Evolutionary conservation across 2,888 invertebrate species (phyloP), one percentile per base, ranked within the genome.

Genomic region (Erebia ligea): DNA sequence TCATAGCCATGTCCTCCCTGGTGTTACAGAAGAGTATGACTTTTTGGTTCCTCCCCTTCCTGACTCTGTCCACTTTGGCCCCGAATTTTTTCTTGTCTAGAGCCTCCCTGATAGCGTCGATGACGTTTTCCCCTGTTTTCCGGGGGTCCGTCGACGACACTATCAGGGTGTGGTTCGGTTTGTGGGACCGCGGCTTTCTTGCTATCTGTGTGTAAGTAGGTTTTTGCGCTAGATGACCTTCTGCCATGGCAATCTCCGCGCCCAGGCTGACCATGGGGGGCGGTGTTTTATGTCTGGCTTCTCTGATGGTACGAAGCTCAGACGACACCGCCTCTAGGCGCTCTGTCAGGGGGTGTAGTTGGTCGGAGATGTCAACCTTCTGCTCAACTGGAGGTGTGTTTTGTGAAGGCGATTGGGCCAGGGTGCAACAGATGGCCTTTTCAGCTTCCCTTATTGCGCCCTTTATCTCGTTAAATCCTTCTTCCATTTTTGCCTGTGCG

Each of bases 21-120:
- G 68, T 56, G 2, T 5, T 61, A n/a, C 72, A 73, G 21, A 70
- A 61, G 3, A 70, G 2, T 0, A 73, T 48, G 10, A 73, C 56
- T 25, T 70, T 73, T 56, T 70, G 62, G 42, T 70, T 68, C 17
- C 61, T 66, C 0, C 58, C 70, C 21, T 70, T 73, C 2, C 68
- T 42, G 1, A 70, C 59, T 2, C 25, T 58, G 6, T 73, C 70
- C 0, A 73, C 62, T 11, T 45, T 66, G 0, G 63, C 66, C 2
- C 70, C 73, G 1, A 57, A 9, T 21, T 57, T 15, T 25, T 52
- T 67, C 1, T 34, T 54, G 50, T 67, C 67, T 9, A 73, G n/a
- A 3, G 63, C 61, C 15, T 13, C 11, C 15, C 66, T 61, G 1
- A 74, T 56, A 11, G 15, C 61, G 2, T 64, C 52, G 3, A 74